A percentile compares a stretch with the other conserved stretches of the same genome.
phyloP scores from a whole-genome alignment of 92 coral and sea anemone genomes.

The Parazoanthus atlanticus region DNA sequence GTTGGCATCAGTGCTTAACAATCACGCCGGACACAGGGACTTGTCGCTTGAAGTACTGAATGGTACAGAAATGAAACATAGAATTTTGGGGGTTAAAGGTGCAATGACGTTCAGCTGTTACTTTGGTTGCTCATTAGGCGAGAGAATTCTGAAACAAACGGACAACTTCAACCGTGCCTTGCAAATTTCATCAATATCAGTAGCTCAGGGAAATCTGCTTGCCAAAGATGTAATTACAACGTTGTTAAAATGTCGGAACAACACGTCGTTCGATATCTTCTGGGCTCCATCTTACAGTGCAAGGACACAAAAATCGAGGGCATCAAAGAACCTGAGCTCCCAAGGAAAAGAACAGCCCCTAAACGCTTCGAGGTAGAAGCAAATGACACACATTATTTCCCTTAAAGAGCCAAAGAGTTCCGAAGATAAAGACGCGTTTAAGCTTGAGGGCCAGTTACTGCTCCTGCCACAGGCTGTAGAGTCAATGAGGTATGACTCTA shows the following conservation, averaged over 20 bases:
- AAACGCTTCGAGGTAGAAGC: background rate
- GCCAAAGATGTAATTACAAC: no score
- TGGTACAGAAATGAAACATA: no score
- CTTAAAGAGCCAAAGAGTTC: constrained; percentile 15
- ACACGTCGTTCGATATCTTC: constrained; percentile 1
- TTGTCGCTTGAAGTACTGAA: no score
- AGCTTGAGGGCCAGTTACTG: constrained; percentile 21
- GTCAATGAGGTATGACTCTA: background rate
- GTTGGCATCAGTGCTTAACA: no score
- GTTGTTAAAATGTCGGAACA: constrained; percentile 12
- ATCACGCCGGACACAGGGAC: no score
- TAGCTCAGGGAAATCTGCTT: constrained; percentile 38
- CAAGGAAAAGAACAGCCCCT: constrained; percentile 26
- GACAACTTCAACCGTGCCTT: no score
- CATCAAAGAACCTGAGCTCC: constrained; percentile 34
- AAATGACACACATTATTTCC: constrained; percentile 7
- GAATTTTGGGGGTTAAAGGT: constrained; percentile 42
- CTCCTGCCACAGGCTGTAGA: constrained; percentile 8
- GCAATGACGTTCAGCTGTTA: constrained; percentile 53
- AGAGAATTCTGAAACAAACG: no score
- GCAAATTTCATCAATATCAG: constrained; percentile 46
- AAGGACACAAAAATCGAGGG: background rate
- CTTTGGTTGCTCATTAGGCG: constrained; percentile 51
- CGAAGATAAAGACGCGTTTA: background rate
- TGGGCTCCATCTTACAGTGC: background rate